A percentile compares a stretch with the other conserved stretches of the same genome.
Conservation (phyloP, 2,888 invertebrate genomes). For the Crossocerus cetratus region DNA sequence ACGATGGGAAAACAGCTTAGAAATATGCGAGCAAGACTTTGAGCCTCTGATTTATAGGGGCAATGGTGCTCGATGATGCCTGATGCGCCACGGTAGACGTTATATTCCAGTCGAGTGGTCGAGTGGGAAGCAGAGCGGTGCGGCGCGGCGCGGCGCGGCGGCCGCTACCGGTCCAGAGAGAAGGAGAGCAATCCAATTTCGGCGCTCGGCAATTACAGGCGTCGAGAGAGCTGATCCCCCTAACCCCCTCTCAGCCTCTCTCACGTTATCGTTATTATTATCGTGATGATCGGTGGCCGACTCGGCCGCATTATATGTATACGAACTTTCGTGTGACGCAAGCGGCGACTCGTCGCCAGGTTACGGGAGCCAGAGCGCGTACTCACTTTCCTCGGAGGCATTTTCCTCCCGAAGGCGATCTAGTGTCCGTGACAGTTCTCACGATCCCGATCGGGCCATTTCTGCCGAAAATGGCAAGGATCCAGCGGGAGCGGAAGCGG, state of each 20-base stretch:
- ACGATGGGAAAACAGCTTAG: no score
- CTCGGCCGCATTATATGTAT: constrained; percentile 20
- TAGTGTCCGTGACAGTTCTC: constrained; percentile 59
- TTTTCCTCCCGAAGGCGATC: constrained; percentile 50
- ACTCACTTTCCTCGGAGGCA: constrained; percentile 40
- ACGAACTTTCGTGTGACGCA: constrained; percentile 52
- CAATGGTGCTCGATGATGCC: no score
- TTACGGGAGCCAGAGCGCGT: constrained; percentile 5
- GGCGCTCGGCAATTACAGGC: constrained; percentile 51
- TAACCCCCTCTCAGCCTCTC: no score
- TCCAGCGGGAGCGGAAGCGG: constrained; percentile 30
- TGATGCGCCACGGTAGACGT: no score
- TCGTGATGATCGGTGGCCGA: constrained; percentile 31
- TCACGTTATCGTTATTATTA: constrained; percentile 50
- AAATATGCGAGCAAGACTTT: no score
- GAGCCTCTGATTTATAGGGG: no score
- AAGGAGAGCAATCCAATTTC: constrained; percentile 46
- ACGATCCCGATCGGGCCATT: constrained; percentile 57
- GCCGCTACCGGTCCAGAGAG: no score
- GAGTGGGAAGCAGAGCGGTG: no score
- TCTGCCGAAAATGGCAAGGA: constrained; percentile 58
- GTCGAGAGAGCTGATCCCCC: constrained; percentile 17
- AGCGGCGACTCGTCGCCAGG: constrained; percentile 13
- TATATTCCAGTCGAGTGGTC: no score
- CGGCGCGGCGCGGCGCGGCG: no score